Evolutionary conservation across 1,140 invertebrate genomes (phyloP).

Genomic region (Drosophila pandora): DNA sequence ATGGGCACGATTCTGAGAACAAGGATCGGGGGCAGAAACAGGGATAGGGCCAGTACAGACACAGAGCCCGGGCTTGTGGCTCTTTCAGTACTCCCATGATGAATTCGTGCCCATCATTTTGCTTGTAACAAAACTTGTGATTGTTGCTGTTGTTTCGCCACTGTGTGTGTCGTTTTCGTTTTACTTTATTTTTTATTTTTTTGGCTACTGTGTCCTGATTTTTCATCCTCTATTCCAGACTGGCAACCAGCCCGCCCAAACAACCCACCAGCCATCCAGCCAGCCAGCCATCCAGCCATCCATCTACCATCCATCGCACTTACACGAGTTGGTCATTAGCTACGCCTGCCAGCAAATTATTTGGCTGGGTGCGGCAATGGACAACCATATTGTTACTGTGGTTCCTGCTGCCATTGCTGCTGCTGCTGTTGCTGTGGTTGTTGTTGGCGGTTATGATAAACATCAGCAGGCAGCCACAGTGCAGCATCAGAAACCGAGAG

Average conservation of each 20-base stretch:
- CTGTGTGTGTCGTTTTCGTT: slow-evolving; percentile 17
- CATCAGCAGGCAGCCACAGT: slow-evolving; percentile 50
- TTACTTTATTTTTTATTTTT: slow-evolving; percentile 19
- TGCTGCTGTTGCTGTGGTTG: slow-evolving; percentile 35
- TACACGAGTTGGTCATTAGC: slow-evolving; percentile 79
- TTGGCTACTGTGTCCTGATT: slow-evolving; percentile 57
- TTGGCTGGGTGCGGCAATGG: slow-evolving; percentile 58
- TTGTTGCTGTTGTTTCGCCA: slow-evolving; percentile 57
- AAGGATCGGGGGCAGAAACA: slow-evolving; percentile 9
- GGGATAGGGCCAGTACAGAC: slow-evolving; percentile 15
- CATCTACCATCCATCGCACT: slow-evolving; percentile 59
- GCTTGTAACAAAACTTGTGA: slow-evolving; percentile 75
- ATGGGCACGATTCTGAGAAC: not conserved
- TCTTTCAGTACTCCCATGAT: slow-evolving; percentile 55
- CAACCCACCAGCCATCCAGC: not conserved
- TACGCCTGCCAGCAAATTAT: slow-evolving; percentile 76
- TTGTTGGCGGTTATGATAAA: slow-evolving; percentile 75
- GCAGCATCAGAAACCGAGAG: slow-evolving; percentile 31
- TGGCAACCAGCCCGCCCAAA: slow-evolving; percentile 38
- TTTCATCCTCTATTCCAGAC: slow-evolving; percentile 43
- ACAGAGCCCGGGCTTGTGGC: slow-evolving; percentile 8
- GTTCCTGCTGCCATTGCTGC: slow-evolving; percentile 16
- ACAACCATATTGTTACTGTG: slow-evolving; percentile 66
- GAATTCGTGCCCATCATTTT: slow-evolving; percentile 79
- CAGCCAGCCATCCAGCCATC: slow-evolving; percentile 49